phyloP scores from a whole-genome alignment of 1,140 invertebrate species.

The Streblospio benedicti region DNA sequence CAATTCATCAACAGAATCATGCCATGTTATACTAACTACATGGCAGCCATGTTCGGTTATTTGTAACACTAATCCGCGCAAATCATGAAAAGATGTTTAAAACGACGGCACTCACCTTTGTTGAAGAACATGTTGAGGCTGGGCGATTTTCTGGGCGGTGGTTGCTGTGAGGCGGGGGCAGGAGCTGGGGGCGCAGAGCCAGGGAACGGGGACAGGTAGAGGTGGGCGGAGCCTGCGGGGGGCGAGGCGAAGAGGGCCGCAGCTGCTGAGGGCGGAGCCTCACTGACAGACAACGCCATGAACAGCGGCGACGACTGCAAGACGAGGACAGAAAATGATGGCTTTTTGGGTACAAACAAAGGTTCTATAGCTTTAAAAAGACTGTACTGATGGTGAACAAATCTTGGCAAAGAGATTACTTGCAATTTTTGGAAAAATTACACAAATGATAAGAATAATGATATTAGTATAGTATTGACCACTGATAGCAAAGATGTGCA shows the following conservation, averaged over 20 bases:
- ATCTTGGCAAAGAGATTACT: constrained; percentile 7
- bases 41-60: background rate
- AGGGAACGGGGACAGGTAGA: background rate
- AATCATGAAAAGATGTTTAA: background rate
- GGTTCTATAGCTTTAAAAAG: too few relatives aligned
- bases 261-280: constrained; percentile 3
- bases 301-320: constrained; percentile 28
- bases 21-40: background rate
- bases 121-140: constrained; percentile 34
- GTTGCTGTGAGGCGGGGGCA: background rate
- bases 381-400: too few relatives aligned
- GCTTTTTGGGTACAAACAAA: too few relatives aligned
- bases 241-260: background rate
- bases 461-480: background rate
- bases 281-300: constrained; percentile 21
- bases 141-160: constrained; percentile 24
- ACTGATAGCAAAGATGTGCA: too few relatives aligned
- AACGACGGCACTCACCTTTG: constrained; percentile 27
- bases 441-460: background rate
- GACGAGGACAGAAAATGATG: background rate
- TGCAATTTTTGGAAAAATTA: background rate
- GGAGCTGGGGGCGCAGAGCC: background rate
- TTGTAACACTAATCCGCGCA: background rate
- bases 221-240: background rate
- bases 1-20: background rate